Evolutionary conservation across 2,113 vertebrate genomes (phyloP).

Genomic region (Phalacrocorax pelagicus): DNA sequence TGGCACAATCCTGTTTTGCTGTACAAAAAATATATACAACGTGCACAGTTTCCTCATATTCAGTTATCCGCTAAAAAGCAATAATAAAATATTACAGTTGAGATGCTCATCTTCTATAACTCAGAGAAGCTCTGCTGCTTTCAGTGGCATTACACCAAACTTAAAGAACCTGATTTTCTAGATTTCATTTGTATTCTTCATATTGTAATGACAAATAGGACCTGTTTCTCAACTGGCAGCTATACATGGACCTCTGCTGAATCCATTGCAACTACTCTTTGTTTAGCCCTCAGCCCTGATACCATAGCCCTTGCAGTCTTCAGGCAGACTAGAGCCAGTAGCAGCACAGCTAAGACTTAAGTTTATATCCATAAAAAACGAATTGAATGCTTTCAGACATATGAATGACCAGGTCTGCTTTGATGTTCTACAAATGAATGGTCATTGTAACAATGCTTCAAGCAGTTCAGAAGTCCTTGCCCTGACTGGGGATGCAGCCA

Average conservation of each 20-base stretch:
- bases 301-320: background rate
- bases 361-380: background rate
- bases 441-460: background rate
- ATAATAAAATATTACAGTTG: conserved; percentile 8
- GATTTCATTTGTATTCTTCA: background rate
- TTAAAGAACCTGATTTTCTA: background rate
- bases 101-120: background rate
- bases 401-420: background rate
- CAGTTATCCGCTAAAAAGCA: background rate
- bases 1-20: background rate
- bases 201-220: background rate
- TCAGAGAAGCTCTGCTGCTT: conserved; percentile 16
- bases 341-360: background rate
- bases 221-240: background rate
- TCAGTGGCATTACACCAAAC: background rate
- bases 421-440: background rate
- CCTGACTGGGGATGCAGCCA: background rate
- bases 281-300: background rate
- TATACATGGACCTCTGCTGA: background rate
- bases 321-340: background rate
- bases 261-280: background rate
- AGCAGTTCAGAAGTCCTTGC: background rate
- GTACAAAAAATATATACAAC: background rate
- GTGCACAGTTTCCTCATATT: background rate
- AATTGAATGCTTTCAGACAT: background rate